Conservation (phyloP, 2,797 vertebrate species). For the Siniperca undulata region DNA sequence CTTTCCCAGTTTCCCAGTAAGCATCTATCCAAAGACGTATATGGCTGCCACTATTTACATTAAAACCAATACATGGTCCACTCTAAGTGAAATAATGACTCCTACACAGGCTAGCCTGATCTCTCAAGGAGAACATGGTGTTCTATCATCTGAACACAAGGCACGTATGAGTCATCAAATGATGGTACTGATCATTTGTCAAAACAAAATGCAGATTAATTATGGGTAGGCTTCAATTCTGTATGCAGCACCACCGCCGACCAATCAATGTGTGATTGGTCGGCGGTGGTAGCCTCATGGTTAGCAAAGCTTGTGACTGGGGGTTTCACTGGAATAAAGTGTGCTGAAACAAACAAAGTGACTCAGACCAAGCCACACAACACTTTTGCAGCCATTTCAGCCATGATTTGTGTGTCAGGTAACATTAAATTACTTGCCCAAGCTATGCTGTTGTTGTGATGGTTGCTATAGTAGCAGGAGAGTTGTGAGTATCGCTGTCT, state of each 20-base stretch:
- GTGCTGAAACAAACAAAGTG: background rate
- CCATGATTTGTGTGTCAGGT: too few relatives aligned
- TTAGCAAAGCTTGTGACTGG: constrained; percentile 7
- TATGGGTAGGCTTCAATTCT: background rate
- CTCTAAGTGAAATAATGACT: constrained; percentile 38
- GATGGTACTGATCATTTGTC: background rate
- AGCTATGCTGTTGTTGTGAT: too few relatives aligned
- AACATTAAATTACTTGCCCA: too few relatives aligned
- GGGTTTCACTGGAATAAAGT: background rate
- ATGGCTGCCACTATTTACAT: constrained; percentile 12
- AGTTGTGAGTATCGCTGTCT: too few relatives aligned
- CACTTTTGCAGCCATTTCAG: too few relatives aligned
- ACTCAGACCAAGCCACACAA: too few relatives aligned
- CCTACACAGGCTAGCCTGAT: background rate
- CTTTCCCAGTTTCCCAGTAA: background rate
- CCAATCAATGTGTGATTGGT: background rate
- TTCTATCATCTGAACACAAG: constrained; percentile 40
- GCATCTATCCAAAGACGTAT: constrained; percentile 9
- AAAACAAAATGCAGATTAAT: background rate
- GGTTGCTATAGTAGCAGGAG: too few relatives aligned
- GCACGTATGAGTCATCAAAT: constrained; percentile 30
- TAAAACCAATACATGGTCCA: constrained; percentile 16
- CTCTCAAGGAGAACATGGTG: constrained; percentile 32
- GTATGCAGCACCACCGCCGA: background rate
- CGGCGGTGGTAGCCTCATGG: background rate